Base-by-base conservation (phyloP, 2,888 invertebrate genomes). In the Junonia oenone region DNA sequence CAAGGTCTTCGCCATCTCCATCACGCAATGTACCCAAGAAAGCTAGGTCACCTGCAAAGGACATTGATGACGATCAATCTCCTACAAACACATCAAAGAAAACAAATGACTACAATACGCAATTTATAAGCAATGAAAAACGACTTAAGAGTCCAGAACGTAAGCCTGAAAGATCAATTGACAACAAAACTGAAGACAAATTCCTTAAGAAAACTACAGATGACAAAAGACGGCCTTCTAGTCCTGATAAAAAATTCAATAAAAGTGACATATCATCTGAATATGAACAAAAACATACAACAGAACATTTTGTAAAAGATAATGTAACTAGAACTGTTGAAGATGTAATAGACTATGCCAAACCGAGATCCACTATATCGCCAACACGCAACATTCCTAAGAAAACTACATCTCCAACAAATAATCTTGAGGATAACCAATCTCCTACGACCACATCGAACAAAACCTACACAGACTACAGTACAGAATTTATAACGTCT, bases 401-500 rank as follows among this genome's bases (percentile, higher is more conserved):
- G 56, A 62, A 56, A 38, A 65, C 55, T 6, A 56, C 56, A 31
- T 55, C 55, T 14, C 56, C 59, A 15, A 64, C 57, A 3, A 62
- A 62, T 14, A 60, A 68, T 52, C 59, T 67, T 22, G 66, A 70
- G 74, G 37, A 37, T 37, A 37, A 14, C 6, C 0, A 1, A 11
- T 11, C 29, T 11, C 8, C 8, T 29, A 8, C 29, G 11, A 6
- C 11, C n/a, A 11, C 13, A n/a, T 14, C 13, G 6, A 35, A 35
- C 3, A n/a, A 35, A 35, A 35, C 14, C n/a, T 5, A 29, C 11
- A n/a, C n/a, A n/a, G n/a, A n/a, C n/a, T 31, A 35, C 51, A 59
- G 63, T 11, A 71, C 68, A 19, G 74, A 78, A 59, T 80, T 85
- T 48, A 72, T 85, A 6, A 63, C 71, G 27, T 76, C 81, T 2